These are phyloP conservation scores for Acipenser transmontanus DNA, from an alignment of 2,797 vertebrate genomes.

Conservation along the genomic window DNA sequence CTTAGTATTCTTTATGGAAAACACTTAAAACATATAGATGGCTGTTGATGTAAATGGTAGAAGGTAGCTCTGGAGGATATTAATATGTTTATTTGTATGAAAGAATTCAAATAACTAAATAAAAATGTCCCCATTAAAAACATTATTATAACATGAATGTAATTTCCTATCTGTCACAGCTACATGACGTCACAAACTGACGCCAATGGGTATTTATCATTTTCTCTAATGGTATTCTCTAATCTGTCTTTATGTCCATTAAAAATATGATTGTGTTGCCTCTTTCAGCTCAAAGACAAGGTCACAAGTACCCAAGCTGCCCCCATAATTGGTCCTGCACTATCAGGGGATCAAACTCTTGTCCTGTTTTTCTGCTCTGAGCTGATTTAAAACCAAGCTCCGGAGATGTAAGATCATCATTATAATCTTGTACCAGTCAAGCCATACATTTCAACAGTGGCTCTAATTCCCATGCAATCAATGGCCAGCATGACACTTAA, in stretches of 20 bases:
- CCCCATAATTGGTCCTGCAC: not conserved
- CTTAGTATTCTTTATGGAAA: too few species aligned
- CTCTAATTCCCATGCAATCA: slow-evolving; percentile 1
- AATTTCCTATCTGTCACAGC: too few species aligned
- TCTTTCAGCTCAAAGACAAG: not conserved
- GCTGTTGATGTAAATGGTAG: too few species aligned
- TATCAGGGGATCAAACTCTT: not conserved
- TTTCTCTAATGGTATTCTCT: too few species aligned
- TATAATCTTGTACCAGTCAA: slow-evolving; percentile 8
- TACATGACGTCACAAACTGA: too few species aligned
- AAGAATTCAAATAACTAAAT: too few species aligned
- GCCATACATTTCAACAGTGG: not conserved
- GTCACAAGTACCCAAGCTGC: not conserved
- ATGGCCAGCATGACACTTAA: not conserved
- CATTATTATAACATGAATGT: too few species aligned
- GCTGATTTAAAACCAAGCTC: slow-evolving; percentile 1
- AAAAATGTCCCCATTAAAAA: too few species aligned
- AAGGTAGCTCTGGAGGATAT: too few species aligned
- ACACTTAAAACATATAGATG: too few species aligned
- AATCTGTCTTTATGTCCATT: not conserved
- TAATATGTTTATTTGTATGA: too few species aligned
- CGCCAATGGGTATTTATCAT: too few species aligned
- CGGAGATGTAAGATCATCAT: slow-evolving; percentile 7
- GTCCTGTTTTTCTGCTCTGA: not conserved
- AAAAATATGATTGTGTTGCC: slow-evolving; percentile 5